Percentiles rank a stretch among this genome's conserved stretches.
Evolutionary conservation across 2,888 invertebrate genomes (phyloP).

Genomic region (Taenaris catops): DNA sequence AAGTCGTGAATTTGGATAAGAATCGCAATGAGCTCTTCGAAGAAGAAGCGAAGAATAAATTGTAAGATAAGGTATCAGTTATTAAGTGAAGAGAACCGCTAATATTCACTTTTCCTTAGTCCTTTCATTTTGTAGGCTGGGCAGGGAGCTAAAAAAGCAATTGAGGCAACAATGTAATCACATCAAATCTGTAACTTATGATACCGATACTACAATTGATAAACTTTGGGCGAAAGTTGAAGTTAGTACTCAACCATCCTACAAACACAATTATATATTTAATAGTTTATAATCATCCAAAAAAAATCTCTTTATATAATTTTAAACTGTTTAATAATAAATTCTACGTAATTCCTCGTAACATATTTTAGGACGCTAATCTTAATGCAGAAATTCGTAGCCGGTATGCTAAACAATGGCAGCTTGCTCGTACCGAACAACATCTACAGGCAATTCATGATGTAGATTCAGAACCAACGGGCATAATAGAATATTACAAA

Average conservation of each 20-base stretch:
- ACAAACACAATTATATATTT: too few relatives aligned
- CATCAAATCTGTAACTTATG: slow-evolving; percentile 45
- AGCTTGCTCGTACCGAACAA: slow-evolving; percentile 53
- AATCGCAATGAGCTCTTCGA: slow-evolving; percentile 31
- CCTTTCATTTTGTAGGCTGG: slow-evolving; percentile 30
- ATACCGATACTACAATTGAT: slow-evolving; percentile 42
- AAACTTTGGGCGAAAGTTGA: slow-evolving; percentile 40
- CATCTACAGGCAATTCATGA: slow-evolving; percentile 36
- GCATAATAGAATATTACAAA: slow-evolving; percentile 42
- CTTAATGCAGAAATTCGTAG: slow-evolving; percentile 37
- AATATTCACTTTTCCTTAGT: slow-evolving; percentile 1
- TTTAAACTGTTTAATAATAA: too few relatives aligned
- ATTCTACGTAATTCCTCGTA: too few relatives aligned
- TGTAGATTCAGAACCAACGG: slow-evolving; percentile 31
- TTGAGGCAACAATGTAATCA: slow-evolving; percentile 50
- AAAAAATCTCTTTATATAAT: too few relatives aligned
- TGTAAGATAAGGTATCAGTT: slow-evolving; percentile 23
- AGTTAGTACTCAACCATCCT: too few relatives aligned
- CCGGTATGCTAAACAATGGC: slow-evolving; percentile 53
- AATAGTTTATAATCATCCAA: too few relatives aligned
- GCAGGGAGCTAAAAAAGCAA: slow-evolving; percentile 43
- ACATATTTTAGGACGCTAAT: slow-evolving; percentile 37
- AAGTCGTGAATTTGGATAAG: slow-evolving; percentile 22
- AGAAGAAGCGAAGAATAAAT: slow-evolving; percentile 40
- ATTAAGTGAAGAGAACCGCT: too few relatives aligned